phyloP scores from a whole-genome alignment of 2,888 invertebrate genomes.

The Rhamphomyia laevipes region DNA sequence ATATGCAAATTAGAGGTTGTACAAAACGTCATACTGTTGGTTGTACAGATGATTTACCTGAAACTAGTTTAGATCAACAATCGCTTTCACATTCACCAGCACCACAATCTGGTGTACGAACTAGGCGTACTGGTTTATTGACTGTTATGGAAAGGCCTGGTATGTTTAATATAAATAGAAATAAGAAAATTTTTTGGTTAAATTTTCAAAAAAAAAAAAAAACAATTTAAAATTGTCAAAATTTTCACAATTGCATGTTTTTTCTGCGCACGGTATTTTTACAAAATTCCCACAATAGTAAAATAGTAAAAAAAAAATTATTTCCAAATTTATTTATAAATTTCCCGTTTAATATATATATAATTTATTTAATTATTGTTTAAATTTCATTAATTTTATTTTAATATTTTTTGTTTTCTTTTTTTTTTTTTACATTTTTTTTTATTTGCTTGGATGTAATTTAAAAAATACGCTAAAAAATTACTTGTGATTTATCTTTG shows the following conservation, averaged over 20 bases:
- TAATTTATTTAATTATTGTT: too few species aligned
- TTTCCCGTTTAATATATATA: too few species aligned
- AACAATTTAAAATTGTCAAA: background rate
- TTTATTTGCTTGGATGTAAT: slow-evolving; percentile 15
- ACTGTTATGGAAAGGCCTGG: slow-evolving; percentile 83
- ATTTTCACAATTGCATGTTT: background rate
- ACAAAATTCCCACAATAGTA: too few species aligned
- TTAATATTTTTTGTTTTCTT: background rate
- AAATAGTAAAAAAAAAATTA: too few species aligned
- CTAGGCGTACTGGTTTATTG: slow-evolving; percentile 68
- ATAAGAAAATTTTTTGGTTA: slow-evolving; percentile 5
- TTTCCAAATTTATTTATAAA: too few species aligned
- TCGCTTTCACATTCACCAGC: slow-evolving; percentile 32
- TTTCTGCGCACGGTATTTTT: background rate
- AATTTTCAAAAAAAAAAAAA: slow-evolving; percentile 5
- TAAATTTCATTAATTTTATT: slow-evolving; percentile 20
- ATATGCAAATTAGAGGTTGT: slow-evolving; percentile 64
- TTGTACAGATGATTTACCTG: slow-evolving; percentile 50
- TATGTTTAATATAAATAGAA: slow-evolving; percentile 37
- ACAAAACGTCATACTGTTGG: slow-evolving; percentile 69
- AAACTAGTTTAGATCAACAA: slow-evolving; percentile 21
- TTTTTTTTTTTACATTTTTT: slow-evolving; percentile 3
- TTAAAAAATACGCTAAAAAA: slow-evolving; percentile 5
- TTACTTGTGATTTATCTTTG: too few species aligned
- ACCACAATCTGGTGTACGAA: slow-evolving; percentile 41